phyloP scores from a whole-genome alignment of 1,140 invertebrate species.

The Drosophila sucinea region DNA sequence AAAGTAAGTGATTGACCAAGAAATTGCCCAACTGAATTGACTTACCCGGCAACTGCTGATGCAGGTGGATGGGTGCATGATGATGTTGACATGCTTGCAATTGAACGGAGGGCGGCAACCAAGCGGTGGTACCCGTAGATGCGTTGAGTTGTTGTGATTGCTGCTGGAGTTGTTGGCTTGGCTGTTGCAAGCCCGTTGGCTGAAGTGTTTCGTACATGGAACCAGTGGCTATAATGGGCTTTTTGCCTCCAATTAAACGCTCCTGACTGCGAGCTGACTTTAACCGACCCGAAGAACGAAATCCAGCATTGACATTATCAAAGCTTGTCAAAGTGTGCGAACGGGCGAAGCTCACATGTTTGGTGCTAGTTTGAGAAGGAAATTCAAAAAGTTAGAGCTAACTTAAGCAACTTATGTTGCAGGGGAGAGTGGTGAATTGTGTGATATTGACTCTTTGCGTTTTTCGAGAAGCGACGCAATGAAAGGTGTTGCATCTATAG shows the following conservation, averaged over 20 bases:
- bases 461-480: too few species aligned
- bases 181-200: constrained; percentile 45
- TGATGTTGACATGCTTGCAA: constrained; percentile 73
- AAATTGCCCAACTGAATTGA: background rate
- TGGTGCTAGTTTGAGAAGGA: constrained; percentile 85
- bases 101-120: constrained; percentile 57
- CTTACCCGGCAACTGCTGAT: constrained; percentile 63
- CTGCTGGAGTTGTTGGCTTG: constrained; percentile 27
- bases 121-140: constrained; percentile 63
- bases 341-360: constrained; percentile 95
- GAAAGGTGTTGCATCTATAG: too few species aligned
- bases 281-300: constrained; percentile 83
- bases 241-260: constrained; percentile 86
- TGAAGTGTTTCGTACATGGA: constrained; percentile 75
- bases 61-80: constrained; percentile 70
- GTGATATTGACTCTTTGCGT: too few species aligned
- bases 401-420: too few species aligned
- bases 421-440: too few species aligned
- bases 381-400: background rate
- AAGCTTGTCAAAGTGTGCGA: constrained; percentile 93
- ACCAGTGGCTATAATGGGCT: constrained; percentile 83
- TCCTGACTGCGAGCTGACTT: constrained; percentile 87
- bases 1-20: background rate
- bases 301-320: constrained; percentile 86
- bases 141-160: constrained; percentile 54